Evolutionary conservation across 2,113 vertebrate genomes (phyloP).

Genomic region (Saiga tatarica): DNA sequence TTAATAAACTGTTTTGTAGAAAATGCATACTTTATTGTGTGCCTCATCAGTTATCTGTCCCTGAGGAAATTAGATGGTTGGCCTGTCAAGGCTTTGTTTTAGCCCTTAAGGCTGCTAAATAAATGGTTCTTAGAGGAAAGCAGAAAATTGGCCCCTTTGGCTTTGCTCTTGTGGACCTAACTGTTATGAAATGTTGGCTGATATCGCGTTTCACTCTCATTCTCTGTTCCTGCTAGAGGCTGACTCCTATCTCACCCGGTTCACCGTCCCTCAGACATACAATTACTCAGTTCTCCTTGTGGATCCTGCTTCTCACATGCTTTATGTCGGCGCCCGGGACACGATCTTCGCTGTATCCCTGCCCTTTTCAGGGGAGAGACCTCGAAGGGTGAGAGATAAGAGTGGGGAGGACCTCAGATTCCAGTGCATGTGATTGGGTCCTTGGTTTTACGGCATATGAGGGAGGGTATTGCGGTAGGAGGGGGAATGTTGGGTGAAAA

Average conservation of each 20-base stretch:
- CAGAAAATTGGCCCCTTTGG: slow-evolving; percentile 2
- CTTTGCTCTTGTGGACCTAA: neutral
- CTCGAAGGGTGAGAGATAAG: slow-evolving; percentile 65
- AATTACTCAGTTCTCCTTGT: slow-evolving; percentile 88
- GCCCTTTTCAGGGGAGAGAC: slow-evolving; percentile 61
- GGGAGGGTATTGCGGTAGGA: neutral
- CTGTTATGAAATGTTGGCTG: neutral
- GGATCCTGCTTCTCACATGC: slow-evolving; percentile 78
- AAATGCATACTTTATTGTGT: slow-evolving; percentile 8
- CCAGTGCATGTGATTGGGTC: neutral
- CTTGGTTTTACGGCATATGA: neutral
- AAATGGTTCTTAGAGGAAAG: slow-evolving; percentile 34
- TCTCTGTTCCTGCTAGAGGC: slow-evolving; percentile 55
- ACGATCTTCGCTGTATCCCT: slow-evolving; percentile 85
- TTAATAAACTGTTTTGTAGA: slow-evolving; percentile 30
- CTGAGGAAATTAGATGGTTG: neutral
- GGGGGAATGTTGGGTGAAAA: neutral
- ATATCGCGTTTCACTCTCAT: neutral
- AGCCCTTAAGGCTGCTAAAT: neutral
- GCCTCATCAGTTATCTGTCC: neutral
- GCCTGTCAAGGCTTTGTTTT: neutral
- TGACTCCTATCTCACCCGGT: slow-evolving; percentile 68
- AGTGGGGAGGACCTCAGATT: neutral
- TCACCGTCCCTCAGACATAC: slow-evolving; percentile 64
- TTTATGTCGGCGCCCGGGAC: slow-evolving; percentile 87